Percentiles rank a stretch among this genome's conserved stretches.
phyloP scores from a whole-genome alignment of 2,797 vertebrate species.

The Anableps anableps region DNA sequence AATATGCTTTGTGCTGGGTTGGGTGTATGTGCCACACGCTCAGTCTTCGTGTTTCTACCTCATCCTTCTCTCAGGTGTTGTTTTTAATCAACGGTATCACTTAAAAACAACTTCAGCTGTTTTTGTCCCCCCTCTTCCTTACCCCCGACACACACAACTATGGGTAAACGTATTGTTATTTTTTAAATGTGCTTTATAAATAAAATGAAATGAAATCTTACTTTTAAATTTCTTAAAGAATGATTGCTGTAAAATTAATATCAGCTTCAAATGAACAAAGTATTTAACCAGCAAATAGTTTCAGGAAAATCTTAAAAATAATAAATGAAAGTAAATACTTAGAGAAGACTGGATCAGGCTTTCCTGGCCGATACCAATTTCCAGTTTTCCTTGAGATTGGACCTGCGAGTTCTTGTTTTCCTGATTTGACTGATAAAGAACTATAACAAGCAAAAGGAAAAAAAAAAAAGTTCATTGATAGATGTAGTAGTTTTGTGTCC shows the following conservation, averaged over 20 bases:
- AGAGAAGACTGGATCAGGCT: not conserved
- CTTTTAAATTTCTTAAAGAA: constrained; percentile 58
- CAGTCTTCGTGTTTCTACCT: constrained; percentile 36
- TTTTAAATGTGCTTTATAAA: too few relatives aligned
- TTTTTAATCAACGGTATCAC: constrained; percentile 78
- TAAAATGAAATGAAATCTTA: too few relatives aligned
- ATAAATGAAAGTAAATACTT: not conserved
- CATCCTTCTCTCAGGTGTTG: constrained; percentile 57
- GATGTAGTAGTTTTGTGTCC: not conserved
- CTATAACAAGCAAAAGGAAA: not conserved
- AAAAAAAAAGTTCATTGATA: not conserved
- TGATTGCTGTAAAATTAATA: constrained; percentile 33
- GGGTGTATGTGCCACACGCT: constrained; percentile 45
- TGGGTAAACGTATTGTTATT: too few relatives aligned
- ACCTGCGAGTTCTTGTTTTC: not conserved
- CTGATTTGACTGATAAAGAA: not conserved
- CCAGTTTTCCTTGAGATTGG: not conserved
- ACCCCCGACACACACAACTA: too few relatives aligned
- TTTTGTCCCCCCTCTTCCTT: constrained; percentile 18
- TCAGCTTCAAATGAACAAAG: constrained; percentile 11
- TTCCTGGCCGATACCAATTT: not conserved
- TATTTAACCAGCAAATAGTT: constrained; percentile 10
- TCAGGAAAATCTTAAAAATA: not conserved
- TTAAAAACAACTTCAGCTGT: constrained; percentile 60
- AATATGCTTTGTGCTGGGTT: constrained; percentile 76